Base-by-base conservation (phyloP, 2,113 vertebrate species). In the Eclectus roratus region DNA sequence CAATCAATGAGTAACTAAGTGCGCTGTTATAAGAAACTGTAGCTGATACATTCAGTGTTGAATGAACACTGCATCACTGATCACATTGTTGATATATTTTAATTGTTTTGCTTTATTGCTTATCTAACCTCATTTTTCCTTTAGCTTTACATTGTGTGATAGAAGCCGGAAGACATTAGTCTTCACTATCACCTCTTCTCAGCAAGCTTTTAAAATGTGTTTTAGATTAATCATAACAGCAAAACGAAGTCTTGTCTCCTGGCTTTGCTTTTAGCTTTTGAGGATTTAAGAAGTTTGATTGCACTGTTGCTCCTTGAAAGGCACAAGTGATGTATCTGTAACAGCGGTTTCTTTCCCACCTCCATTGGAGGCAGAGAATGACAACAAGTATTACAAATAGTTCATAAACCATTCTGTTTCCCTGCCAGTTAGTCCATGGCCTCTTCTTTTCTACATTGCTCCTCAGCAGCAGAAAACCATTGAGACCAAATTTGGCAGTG, bases 371-470 rank as follows among this genome's bases (percentile, higher is more conserved):
- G 35, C 65, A 71, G 61, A 80, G 27, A 73, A 87, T 20, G n/a
- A 60, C 58, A 83, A 69, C n/a, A 89, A 79, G 47, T 41, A 60
- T 9, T 66, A 73, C 41, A 61, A 73, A 43, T 7, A 80, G 31
- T 29, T 64, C 10, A 6, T 25, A 31, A 20, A 71, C 39, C 0
- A 0, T 44, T 72, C 49, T 4, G 11, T 49, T 84, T 82, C n/a
- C 49, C 69, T 85, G n/a, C 4, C 33, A n/a, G 19, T 60, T 43
- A 41, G 35, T 52, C 84, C 86, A 61, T 20, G 74, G 77, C 61
- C 24, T 89, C 39, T 35, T 66, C 85, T 46, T 82, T 65, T 49
- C 68, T 31, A 33, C n/a, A 17, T 37, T 33, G 11, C 66, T 87
- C 47, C 35, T 49, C 66, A 50, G 63, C 19, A 80, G 61, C 47